These are phyloP conservation scores for Gambusia holbrooki DNA, from an alignment of 2,113 vertebrate genomes.

Conservation along the genomic window DNA sequence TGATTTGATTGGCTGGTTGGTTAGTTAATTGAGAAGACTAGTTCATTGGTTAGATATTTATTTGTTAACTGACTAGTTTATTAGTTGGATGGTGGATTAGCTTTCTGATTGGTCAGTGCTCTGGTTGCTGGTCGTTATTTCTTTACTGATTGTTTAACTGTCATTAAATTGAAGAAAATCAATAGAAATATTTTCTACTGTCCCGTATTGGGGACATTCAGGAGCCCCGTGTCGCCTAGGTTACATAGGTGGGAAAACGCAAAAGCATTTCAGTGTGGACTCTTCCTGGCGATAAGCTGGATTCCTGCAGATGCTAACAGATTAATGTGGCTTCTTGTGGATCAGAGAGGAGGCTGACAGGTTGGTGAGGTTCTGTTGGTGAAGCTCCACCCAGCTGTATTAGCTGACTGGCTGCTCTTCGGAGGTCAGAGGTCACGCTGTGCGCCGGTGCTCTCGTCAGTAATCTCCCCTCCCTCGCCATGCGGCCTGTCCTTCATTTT, in stretches of 20 bases:
- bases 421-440: constrained; percentile 85
- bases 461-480: constrained; percentile 82
- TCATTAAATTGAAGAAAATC: background rate
- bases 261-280: constrained; percentile 11
- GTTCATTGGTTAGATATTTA: too few species aligned
- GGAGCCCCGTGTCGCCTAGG: too few species aligned
- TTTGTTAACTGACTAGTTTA: too few species aligned
- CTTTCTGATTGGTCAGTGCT: too few species aligned
- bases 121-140: too few species aligned
- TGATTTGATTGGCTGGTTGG: background rate
- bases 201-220: too few species aligned
- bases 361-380: constrained; percentile 82
- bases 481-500: constrained; percentile 84
- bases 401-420: constrained; percentile 88
- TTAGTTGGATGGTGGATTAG: too few species aligned
- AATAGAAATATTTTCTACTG: too few species aligned
- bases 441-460: constrained; percentile 81
- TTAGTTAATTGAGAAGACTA: too few species aligned
- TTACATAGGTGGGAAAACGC: too few species aligned
- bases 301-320: constrained; percentile 27
- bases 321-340: constrained; percentile 48
- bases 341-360: constrained; percentile 88
- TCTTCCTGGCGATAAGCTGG: constrained; percentile 20
- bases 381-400: constrained; percentile 85
- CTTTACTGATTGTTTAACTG: background rate